These are phyloP conservation scores for Eptatretus atami DNA, from an alignment of 2,797 vertebrate genomes.

Conservation along the genomic window DNA sequence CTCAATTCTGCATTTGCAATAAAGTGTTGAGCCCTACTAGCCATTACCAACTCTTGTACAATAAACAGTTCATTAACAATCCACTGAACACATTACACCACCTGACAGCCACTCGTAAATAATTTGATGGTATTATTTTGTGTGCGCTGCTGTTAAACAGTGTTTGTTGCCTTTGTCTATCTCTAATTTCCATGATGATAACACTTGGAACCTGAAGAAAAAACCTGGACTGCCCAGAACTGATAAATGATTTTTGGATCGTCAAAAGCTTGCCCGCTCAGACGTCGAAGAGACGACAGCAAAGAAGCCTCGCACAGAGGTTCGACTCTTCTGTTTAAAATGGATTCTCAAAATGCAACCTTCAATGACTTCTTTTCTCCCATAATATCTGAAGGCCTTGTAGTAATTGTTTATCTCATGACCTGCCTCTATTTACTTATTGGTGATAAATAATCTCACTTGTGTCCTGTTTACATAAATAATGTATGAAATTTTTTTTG, in stretches of 20 bases:
- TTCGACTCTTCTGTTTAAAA: slow-evolving; percentile 9
- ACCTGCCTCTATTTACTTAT: slow-evolving; percentile 8
- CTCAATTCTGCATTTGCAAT: too few species aligned
- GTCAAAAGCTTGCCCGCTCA: slow-evolving; percentile 33
- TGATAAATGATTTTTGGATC: slow-evolving; percentile 84
- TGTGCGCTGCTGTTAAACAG: too few species aligned
- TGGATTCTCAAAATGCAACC: slow-evolving; percentile 10
- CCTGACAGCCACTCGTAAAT: too few species aligned
- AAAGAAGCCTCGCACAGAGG: slow-evolving; percentile 8
- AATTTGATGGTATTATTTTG: too few species aligned
- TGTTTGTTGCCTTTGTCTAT: too few species aligned
- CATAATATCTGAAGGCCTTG: slow-evolving; percentile 11
- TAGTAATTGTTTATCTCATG: slow-evolving; percentile 8
- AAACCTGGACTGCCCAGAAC: slow-evolving; percentile 69
- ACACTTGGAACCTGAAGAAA: slow-evolving; percentile 94
- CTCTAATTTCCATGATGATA: slow-evolving; percentile 29
- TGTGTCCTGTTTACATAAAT: slow-evolving; percentile 9
- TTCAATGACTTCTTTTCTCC: slow-evolving; percentile 10
- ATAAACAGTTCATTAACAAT: too few species aligned
- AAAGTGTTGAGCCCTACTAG: too few species aligned
- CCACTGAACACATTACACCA: too few species aligned
- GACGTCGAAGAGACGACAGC: slow-evolving; percentile 9
- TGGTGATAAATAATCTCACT: slow-evolving; percentile 9
- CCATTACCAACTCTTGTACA: too few species aligned
- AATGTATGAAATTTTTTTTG: slow-evolving; percentile 8